These are phyloP conservation scores for Diaperis boleti DNA, from an alignment of 2,888 invertebrate species.

Conservation along the genomic window DNA sequence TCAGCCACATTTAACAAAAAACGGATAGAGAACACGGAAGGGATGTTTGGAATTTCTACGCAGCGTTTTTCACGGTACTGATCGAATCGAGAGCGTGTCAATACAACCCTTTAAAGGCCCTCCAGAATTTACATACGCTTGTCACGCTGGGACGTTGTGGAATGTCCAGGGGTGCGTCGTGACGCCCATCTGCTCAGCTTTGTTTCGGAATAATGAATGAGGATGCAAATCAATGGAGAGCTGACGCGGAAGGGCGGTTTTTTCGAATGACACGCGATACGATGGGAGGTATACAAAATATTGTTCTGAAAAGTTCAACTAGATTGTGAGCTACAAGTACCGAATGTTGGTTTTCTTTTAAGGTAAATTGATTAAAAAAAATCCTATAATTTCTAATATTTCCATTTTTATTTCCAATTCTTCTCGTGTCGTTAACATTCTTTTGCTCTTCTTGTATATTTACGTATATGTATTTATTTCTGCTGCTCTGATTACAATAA, in stretches of 20 bases:
- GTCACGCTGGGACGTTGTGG: constrained; percentile 6
- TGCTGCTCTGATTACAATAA: no score
- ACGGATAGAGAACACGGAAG: neutral
- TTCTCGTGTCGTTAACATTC: no score
- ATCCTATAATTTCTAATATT: no score
- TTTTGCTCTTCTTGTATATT: no score
- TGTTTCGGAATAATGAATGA: constrained; percentile 12
- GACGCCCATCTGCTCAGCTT: constrained; percentile 28
- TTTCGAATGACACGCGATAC: no score
- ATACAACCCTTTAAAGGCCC: constrained; percentile 1
- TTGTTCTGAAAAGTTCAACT: no score
- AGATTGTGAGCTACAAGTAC: no score
- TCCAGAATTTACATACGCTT: constrained; percentile 3
- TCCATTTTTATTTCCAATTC: no score
- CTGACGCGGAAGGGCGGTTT: neutral
- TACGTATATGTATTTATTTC: no score
- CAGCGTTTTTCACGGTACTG: constrained; percentile 6
- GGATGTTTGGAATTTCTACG: neutral
- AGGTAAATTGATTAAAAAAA: no score
- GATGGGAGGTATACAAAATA: no score
- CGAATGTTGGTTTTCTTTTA: no score
- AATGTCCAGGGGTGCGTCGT: constrained; percentile 20
- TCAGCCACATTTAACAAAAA: neutral
- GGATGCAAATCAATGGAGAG: neutral
- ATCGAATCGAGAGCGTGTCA: constrained; percentile 15